These are phyloP conservation scores for Rhinolophus sinicus DNA, from an alignment of 2,113 vertebrate genomes.

Conservation along the genomic window DNA sequence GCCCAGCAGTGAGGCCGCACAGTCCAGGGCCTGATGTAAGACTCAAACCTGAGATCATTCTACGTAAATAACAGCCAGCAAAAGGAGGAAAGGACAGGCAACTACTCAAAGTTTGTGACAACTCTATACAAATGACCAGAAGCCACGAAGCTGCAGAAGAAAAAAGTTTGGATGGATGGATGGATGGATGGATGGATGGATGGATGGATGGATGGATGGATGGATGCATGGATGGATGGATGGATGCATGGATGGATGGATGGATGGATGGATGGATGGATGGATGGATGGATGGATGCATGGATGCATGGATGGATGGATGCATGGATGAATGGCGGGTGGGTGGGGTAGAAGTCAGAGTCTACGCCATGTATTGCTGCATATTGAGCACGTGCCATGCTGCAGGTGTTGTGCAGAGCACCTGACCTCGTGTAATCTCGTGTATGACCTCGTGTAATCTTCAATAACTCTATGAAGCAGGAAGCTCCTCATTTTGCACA, in stretches of 20 bases:
- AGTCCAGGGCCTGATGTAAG: background rate
- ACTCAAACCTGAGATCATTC: background rate
- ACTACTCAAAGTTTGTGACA: background rate
- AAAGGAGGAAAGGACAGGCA: background rate
- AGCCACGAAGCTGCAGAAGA: background rate
- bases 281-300: too few species aligned
- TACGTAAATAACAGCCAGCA: background rate
- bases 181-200: too few species aligned
- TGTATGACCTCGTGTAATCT: background rate
- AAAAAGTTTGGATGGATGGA: background rate
- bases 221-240: too few species aligned
- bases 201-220: too few species aligned
- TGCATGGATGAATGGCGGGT: too few species aligned
- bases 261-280: too few species aligned
- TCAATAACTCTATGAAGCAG: background rate
- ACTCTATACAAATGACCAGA: background rate
- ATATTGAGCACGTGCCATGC: background rate
- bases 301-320: too few species aligned
- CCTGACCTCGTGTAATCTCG: too few species aligned
- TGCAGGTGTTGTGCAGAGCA: too few species aligned
- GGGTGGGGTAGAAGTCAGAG: background rate
- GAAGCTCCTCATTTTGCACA: background rate
- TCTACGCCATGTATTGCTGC: background rate
- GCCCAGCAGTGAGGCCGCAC: background rate
- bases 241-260: too few species aligned